Percentiles rank a stretch among this genome's conserved stretches.
These are phyloP conservation scores for Lepidurus couesii DNA, from an alignment of 1,140 invertebrate genomes.

Conservation along the genomic window DNA sequence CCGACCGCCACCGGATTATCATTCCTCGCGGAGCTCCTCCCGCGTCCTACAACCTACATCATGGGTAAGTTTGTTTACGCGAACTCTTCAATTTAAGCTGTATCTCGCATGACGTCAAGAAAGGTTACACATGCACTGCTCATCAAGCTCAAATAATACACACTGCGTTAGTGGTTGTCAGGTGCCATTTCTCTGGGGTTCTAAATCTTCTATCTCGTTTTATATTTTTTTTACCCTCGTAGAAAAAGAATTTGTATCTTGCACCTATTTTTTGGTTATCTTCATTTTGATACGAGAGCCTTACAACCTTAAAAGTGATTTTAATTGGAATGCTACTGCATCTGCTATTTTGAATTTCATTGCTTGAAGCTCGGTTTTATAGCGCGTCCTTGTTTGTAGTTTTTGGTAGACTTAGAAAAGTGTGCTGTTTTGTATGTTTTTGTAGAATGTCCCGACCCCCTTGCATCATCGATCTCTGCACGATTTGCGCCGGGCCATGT, in stretches of 20 bases:
- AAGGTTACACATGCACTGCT: too few species aligned
- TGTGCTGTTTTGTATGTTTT: background rate
- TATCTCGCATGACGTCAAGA: too few species aligned
- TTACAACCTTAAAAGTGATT: too few species aligned
- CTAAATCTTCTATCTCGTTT: too few species aligned
- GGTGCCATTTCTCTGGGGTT: too few species aligned
- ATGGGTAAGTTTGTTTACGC: background rate
- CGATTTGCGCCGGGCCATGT: background rate
- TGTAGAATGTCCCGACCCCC: conserved; percentile 3
- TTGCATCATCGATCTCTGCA: conserved; percentile 13
- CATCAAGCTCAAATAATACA: too few species aligned
- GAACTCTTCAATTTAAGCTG: background rate
- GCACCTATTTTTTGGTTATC: too few species aligned
- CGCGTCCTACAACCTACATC: background rate
- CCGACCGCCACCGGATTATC: background rate
- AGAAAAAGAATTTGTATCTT: too few species aligned
- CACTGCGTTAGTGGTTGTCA: too few species aligned
- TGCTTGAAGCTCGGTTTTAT: background rate
- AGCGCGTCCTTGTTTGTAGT: background rate
- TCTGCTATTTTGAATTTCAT: background rate
- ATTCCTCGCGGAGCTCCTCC: background rate
- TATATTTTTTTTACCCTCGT: too few species aligned
- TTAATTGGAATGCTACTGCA: background rate
- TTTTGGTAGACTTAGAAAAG: background rate
- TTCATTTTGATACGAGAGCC: too few species aligned